Base-by-base conservation (phyloP, 1,140 invertebrate species). In the Drosophila repletoides region DNA sequence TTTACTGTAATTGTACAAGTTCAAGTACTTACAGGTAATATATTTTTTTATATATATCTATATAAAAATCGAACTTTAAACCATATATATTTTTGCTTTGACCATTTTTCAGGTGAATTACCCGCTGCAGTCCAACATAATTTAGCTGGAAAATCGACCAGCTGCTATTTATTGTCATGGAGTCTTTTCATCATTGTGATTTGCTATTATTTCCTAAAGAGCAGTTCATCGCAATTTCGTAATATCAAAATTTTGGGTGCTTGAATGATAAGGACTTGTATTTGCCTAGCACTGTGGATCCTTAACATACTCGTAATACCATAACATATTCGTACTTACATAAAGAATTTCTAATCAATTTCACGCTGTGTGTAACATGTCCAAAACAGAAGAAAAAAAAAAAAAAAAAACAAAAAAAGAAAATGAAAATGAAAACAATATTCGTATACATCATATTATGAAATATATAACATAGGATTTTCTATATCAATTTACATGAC, bases 71-170 rank as follows among this genome's bases (percentile, higher is more conserved):
- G n/a, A 7, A 17, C 1, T 15, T 6, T 15, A 10, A 17, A 38
- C 28, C 0, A 1, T n/a, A 6, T 24, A 3, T 36, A 19, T 7
- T 49, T 21, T 36, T 5, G 4, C 34, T 9, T 5, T 58, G n/a
- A n/a, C n/a, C n/a, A 1, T 40, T 1, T 66, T 73, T 15, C 24
- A 91, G 90, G 90, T 2, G 90, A 91, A 81, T 64, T 90, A 52
- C 90, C 90, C 9, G 90, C 90, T 38, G 90, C 90, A 48, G 90
- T 91, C 10, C 90, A 91, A 58, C 90, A 91, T 49, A 90, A 89
- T 43, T 22, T 60, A 15, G 87, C 76, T 7, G 5, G 38, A 12
- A 41, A 28, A 53, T 40, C 34, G n/a, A 19, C 17, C 24, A 48
- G 31, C 31, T 49, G 31, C 12, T 28, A 31, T 14, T 34, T 38